These are phyloP conservation scores for Epizoanthus stellaris DNA, from an alignment of 92 coral and sea anemone species.

Conservation along the genomic window DNA sequence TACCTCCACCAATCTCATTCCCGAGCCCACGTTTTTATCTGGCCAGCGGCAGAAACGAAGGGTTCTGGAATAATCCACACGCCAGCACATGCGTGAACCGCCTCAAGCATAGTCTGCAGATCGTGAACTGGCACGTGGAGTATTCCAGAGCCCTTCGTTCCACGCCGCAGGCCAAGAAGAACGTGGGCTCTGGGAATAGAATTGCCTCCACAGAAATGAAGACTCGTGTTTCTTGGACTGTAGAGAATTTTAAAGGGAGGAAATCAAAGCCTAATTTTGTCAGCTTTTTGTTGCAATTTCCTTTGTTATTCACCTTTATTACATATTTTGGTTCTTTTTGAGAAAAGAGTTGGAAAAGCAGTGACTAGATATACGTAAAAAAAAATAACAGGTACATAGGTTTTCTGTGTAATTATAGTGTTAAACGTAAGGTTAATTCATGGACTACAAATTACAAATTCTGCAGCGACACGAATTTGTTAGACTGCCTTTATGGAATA, in stretches of 20 bases:
- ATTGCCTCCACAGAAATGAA: neutral
- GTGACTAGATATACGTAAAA: neutral
- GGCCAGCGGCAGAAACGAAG: too few relatives aligned
- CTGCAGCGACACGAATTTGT: neutral
- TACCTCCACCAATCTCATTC: too few relatives aligned
- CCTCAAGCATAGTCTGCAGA: too few relatives aligned
- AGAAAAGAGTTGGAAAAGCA: neutral
- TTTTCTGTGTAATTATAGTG: neutral
- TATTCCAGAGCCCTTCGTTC: too few relatives aligned
- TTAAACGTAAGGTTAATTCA: neutral
- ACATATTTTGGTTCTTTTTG: neutral
- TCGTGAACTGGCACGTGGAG: too few relatives aligned
- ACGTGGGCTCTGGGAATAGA: too few relatives aligned
- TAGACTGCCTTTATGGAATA: neutral
- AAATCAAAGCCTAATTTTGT: neutral
- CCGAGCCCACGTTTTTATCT: too few relatives aligned
- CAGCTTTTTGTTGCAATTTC: neutral
- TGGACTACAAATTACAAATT: neutral
- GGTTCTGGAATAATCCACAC: too few relatives aligned
- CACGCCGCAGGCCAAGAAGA: too few relatives aligned
- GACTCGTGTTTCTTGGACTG: neutral
- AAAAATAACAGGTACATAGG: neutral
- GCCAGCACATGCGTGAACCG: too few relatives aligned
- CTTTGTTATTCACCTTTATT: neutral
- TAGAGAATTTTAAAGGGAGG: neutral